Base-by-base conservation (phyloP, 2,888 invertebrate species). In the Physocephala rufipes region DNA sequence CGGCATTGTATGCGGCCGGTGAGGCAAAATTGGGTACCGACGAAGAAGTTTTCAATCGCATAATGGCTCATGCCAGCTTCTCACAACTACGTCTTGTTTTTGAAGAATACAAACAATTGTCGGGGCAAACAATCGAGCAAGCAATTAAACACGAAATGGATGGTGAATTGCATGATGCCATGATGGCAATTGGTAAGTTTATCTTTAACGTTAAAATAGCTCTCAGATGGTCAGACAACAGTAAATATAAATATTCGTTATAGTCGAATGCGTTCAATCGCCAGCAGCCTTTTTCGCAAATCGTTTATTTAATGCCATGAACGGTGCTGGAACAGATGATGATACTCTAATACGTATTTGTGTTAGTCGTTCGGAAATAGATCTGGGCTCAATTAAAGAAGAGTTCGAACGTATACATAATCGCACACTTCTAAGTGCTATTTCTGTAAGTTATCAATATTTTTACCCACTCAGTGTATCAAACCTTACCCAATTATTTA, bases 31-130 rank as follows among this genome's bases (percentile, higher is more conserved):
- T 91, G 82, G 92, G 93, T 45, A 93, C 93, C 0, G 91, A 92
- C 73, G 92, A 92, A 82, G 91, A 91, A 79, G 88, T 90, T 2
- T 93, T 94, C 80, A 91, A 92, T 76, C 89, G 89, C 79, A 90
- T 93, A 77, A 86, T 94, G 82, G 91, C 91, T 0, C 91, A 93
- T 80, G 91, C 92, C 82, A 93, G 92, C 80, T 93, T 91, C 82
- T 89, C 89, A 0, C 94, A 94, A 82, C 86, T 93, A 77, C 87
- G 89, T 1, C 86, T 89, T 70, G 88, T 92, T 64, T 92, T 92
- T 83, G 91, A 92, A 77, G 92, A 91, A 82, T 94, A 94, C 86
- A 91, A 91, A 85, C 88, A 89, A 73, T 84, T 93, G 13, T 88
- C 92, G 1, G 93, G 93, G 0, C 90, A 90, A 81, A 91, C 92